Percentiles rank a stretch among this genome's conserved stretches.
These are phyloP conservation scores for Pseudoatta argentina DNA, from an alignment of 1,140 invertebrate species.

Conservation along the genomic window DNA sequence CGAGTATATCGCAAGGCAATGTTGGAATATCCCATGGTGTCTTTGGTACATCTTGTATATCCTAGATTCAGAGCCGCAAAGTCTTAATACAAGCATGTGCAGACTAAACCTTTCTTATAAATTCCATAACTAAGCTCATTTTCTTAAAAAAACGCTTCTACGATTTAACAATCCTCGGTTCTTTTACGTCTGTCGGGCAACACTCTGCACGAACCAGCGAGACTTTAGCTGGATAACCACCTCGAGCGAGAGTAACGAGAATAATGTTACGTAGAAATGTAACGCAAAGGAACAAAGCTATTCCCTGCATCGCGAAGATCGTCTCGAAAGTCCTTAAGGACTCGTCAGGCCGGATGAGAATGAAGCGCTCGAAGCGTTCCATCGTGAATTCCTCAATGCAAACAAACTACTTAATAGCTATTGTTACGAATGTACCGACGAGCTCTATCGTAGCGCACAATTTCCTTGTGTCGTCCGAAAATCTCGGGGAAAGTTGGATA, in stretches of 20 bases:
- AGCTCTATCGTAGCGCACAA: conserved; percentile 57
- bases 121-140: neutral
- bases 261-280: conserved; percentile 26
- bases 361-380: conserved; percentile 61
- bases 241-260: conserved; percentile 15
- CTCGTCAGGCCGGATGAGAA: conserved; percentile 29
- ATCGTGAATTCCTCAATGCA: conserved; percentile 79
- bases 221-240: neutral
- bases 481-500: conserved; percentile 49
- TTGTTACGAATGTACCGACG: conserved; percentile 72
- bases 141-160: neutral
- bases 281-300: conserved; percentile 18
- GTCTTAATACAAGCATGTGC: conserved; percentile 20
- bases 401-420: conserved; percentile 83
- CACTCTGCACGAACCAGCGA: neutral
- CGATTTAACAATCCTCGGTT: neutral
- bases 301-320: conserved; percentile 4
- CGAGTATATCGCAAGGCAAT: conserved; percentile 10
- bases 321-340: conserved; percentile 53
- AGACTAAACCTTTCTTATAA: neutral
- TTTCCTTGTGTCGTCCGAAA: conserved; percentile 54
- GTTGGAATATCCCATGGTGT: neutral
- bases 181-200: neutral
- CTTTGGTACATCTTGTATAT: neutral
- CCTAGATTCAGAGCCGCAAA: neutral